phyloP scores from a whole-genome alignment of 2,113 vertebrate genomes.

The Datnioides undecimradiatus region DNA sequence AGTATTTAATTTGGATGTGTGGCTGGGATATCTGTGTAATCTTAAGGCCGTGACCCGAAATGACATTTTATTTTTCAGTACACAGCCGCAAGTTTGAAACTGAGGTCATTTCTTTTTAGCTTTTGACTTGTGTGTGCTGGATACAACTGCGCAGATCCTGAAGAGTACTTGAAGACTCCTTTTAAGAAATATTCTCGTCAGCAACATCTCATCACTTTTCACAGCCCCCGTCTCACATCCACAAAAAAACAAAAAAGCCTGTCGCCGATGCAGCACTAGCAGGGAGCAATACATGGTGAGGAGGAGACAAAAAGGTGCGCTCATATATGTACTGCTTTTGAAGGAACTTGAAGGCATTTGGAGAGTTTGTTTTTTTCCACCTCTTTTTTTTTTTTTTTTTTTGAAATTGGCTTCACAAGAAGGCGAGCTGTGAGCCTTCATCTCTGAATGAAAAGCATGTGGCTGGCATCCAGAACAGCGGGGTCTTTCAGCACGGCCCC shows the following conservation, averaged over 20 bases:
- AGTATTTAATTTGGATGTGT: constrained; percentile 75
- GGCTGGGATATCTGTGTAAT: constrained; percentile 72
- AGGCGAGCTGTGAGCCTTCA: constrained; percentile 86
- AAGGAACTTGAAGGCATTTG: constrained; percentile 81
- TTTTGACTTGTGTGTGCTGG: neutral
- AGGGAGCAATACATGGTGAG: constrained; percentile 33
- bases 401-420: constrained; percentile 84
- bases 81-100: constrained; percentile 25
- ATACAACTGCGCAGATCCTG: neutral
- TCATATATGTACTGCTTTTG: constrained; percentile 77
- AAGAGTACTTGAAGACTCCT: constrained; percentile 20
- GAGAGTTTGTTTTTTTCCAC: constrained; percentile 78
- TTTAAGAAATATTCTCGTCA: constrained; percentile 36
- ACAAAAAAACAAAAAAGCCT: neutral
- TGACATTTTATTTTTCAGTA: constrained; percentile 48
- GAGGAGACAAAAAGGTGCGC: constrained; percentile 69
- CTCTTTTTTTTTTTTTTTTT: constrained; percentile 54
- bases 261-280: constrained; percentile 19
- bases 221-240: constrained; percentile 6
- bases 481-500: constrained; percentile 87
- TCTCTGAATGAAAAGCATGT: constrained; percentile 90
- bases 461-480: constrained; percentile 89
- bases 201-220: constrained; percentile 36
- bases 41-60: constrained; percentile 49
- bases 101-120: constrained; percentile 17